A percentile compares a stretch with the other conserved stretches of the same genome.
Conservation (phyloP, 2,797 vertebrate genomes). For the Naso thynnoides region DNA sequence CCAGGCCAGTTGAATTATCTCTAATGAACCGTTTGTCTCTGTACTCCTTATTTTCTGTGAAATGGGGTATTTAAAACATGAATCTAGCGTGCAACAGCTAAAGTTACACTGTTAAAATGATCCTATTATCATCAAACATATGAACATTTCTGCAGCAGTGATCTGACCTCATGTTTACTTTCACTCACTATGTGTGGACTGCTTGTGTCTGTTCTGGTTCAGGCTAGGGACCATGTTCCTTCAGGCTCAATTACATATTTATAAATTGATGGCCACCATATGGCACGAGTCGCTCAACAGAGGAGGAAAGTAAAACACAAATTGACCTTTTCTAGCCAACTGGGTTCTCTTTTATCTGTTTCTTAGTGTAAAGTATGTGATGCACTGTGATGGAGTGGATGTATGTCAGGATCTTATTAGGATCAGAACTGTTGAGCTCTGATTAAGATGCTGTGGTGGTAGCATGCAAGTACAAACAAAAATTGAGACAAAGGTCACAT, state of each 20-base stretch:
- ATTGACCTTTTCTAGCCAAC: slow-evolving; percentile 8
- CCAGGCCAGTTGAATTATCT: slow-evolving; percentile 26
- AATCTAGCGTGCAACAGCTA: neutral
- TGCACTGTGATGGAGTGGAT: neutral
- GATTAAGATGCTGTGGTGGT: neutral
- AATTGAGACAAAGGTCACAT: neutral
- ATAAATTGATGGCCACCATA: slow-evolving; percentile 43
- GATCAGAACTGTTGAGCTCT: slow-evolving; percentile 1
- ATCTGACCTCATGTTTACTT: slow-evolving; percentile 23
- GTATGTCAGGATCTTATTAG: neutral
- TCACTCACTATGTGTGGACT: slow-evolving; percentile 37
- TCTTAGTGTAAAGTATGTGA: neutral
- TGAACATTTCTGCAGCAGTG: slow-evolving; percentile 19
- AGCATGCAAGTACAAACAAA: neutral
- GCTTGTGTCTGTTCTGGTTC: slow-evolving; percentile 22
- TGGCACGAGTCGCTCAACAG: slow-evolving; percentile 18
- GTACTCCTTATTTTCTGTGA: neutral
- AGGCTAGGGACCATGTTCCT: slow-evolving; percentile 33
- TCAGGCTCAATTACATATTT: slow-evolving; percentile 46
- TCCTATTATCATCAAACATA: slow-evolving; percentile 16
- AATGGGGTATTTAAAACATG: neutral
- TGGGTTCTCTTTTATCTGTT: neutral
- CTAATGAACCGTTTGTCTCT: slow-evolving; percentile 30
- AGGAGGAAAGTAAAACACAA: slow-evolving; percentile 13
- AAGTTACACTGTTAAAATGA: neutral